Percentiles rank a stretch among this genome's conserved stretches.
These are phyloP conservation scores for Mylabris sibirica DNA, from an alignment of 2,888 invertebrate species.

Conservation along the genomic window DNA sequence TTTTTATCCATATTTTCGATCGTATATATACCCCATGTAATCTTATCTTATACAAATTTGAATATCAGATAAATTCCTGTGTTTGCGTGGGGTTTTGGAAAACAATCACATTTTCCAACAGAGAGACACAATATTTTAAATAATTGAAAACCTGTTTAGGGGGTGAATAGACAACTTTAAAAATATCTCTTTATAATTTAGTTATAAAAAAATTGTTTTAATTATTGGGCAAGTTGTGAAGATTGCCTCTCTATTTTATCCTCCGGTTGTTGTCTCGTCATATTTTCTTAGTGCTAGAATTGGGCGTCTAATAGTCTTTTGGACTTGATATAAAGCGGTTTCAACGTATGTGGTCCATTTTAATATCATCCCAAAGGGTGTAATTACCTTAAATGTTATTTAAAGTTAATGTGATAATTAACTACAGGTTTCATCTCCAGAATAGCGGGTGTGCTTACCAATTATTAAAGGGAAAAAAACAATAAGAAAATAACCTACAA, in stretches of 20 bases:
- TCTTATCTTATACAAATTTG: slow-evolving; percentile 2
- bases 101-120: slow-evolving; percentile 28
- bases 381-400: slow-evolving; percentile 31
- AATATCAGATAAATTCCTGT: slow-evolving; percentile 4
- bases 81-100: slow-evolving; percentile 13
- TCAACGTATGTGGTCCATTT: slow-evolving; percentile 32
- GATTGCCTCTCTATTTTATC: neutral
- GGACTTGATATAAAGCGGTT: neutral
- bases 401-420: slow-evolving; percentile 26
- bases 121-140: slow-evolving; percentile 15
- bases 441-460: slow-evolving; percentile 12
- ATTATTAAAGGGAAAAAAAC: neutral
- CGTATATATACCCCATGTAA: neutral
- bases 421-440: slow-evolving; percentile 22
- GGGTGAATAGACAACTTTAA: neutral
- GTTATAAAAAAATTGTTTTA: slow-evolving; percentile 17
- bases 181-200: neutral
- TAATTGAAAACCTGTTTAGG: slow-evolving; percentile 23
- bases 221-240: slow-evolving; percentile 5
- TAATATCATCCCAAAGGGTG: slow-evolving; percentile 27
- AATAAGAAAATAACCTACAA: slow-evolving; percentile 15
- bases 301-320: slow-evolving; percentile 22
- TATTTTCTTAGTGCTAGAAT: slow-evolving; percentile 14
- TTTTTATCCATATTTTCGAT: neutral
- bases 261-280: neutral